A percentile compares a stretch with the other conserved stretches of the same genome.
Evolutionary conservation across 1,140 invertebrate species (phyloP).

Genomic region (Artemia franciscana): DNA sequence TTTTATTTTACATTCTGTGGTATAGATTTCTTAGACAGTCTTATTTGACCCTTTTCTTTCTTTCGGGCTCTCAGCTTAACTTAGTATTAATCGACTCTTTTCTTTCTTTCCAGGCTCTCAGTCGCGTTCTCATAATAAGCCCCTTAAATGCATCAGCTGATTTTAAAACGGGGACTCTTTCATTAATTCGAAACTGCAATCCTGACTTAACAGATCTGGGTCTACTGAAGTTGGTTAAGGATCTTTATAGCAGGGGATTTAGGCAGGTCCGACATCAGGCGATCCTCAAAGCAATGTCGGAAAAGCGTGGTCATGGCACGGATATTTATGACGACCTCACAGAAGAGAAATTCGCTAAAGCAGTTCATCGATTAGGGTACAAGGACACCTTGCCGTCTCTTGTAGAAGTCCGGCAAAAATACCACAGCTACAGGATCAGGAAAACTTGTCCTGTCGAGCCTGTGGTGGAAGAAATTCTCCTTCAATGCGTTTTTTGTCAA

Average conservation of each 20-base stretch:
- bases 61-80: not conserved
- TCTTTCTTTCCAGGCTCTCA: not conserved
- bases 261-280: not conserved
- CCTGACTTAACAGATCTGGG: not conserved
- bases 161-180: not conserved
- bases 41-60: not conserved
- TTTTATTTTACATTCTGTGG: not conserved
- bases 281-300: not conserved
- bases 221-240: not conserved
- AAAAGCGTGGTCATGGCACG: not conserved
- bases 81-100: not conserved
- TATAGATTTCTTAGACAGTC: not conserved
- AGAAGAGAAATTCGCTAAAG: not conserved
- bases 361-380: not conserved
- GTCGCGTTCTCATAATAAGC: not conserved
- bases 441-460: not conserved
- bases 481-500: not conserved
- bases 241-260: not conserved
- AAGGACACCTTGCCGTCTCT: not conserved
- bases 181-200: not conserved
- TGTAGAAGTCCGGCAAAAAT: not conserved
- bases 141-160: not conserved
- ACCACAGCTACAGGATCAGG: not conserved
- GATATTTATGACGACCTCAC: not conserved
- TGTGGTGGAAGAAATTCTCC: not conserved